A percentile compares a stretch with the other conserved stretches of the same genome.
These are phyloP conservation scores for Apaloderma vittatum DNA, from an alignment of 2,113 vertebrate species.

Conservation along the genomic window DNA sequence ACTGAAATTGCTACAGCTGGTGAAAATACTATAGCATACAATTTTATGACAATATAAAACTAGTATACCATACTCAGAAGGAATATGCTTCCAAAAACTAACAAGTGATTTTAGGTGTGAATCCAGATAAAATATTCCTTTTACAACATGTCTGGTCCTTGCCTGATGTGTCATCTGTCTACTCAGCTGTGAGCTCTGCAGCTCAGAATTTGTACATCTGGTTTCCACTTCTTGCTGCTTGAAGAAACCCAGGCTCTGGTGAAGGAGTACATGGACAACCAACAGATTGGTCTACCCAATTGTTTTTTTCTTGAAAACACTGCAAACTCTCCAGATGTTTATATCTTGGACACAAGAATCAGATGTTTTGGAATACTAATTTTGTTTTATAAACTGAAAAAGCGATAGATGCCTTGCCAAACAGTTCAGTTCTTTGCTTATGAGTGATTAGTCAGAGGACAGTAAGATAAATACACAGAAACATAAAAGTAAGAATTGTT, in stretches of 20 bases:
- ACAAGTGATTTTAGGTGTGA: not conserved
- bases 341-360: not conserved
- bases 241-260: not conserved
- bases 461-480: conserved; percentile 12
- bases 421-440: not conserved
- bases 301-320: conserved; percentile 20
- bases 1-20: not conserved
- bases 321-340: not conserved
- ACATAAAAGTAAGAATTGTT: not conserved
- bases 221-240: not conserved
- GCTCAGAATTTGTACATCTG: not conserved
- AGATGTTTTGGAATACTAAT: conserved; percentile 27
- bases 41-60: not conserved
- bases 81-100: not conserved
- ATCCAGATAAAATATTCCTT: not conserved
- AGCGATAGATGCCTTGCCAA: not conserved
- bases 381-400: conserved; percentile 19
- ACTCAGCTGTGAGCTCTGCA: not conserved
- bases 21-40: not conserved
- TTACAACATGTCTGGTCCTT: not conserved
- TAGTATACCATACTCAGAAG: not conserved
- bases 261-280: not conserved
- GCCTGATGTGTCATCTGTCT: not conserved
- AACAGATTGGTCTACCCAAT: not conserved
- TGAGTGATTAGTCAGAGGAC: not conserved